phyloP scores from a whole-genome alignment of 2,797 vertebrate genomes.

The Phrynocephalus forsythii region DNA sequence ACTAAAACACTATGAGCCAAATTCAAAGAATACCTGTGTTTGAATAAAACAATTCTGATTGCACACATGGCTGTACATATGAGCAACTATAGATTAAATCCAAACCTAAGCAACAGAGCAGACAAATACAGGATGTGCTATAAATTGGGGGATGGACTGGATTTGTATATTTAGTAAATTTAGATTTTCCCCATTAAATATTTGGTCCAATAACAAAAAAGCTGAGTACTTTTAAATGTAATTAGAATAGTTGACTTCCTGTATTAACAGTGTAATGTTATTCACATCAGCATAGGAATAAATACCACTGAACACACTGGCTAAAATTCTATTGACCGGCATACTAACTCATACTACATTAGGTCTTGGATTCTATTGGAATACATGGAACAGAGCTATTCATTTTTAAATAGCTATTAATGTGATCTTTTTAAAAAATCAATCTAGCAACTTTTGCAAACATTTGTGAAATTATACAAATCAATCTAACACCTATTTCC shows the following conservation, averaged over 20 bases:
- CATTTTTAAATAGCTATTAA: too few relatives aligned
- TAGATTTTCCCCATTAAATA: not conserved
- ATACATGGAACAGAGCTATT: too few relatives aligned
- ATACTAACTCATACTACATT: too few relatives aligned
- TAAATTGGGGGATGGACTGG: not conserved
- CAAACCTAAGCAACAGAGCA: not conserved
- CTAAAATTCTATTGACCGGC: too few relatives aligned
- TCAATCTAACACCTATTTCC: not conserved
- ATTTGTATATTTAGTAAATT: not conserved
- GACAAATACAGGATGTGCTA: not conserved
- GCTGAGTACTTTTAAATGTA: not conserved
- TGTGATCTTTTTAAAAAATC: not conserved
- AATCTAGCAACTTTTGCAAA: not conserved
- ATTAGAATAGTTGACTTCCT: not conserved
- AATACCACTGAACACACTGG: not conserved
- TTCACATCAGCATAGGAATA: not conserved
- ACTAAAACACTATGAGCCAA: conserved; percentile 34
- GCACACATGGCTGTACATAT: not conserved
- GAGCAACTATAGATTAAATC: not conserved
- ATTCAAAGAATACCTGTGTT: not conserved
- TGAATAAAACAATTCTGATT: not conserved
- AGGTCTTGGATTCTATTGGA: too few relatives aligned
- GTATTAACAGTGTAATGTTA: not conserved
- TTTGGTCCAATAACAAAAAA: not conserved
- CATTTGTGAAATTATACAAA: conserved; percentile 2